Evolutionary conservation across 2,113 vertebrate species (phyloP).

Genomic region (Nesoenas mayeri): DNA sequence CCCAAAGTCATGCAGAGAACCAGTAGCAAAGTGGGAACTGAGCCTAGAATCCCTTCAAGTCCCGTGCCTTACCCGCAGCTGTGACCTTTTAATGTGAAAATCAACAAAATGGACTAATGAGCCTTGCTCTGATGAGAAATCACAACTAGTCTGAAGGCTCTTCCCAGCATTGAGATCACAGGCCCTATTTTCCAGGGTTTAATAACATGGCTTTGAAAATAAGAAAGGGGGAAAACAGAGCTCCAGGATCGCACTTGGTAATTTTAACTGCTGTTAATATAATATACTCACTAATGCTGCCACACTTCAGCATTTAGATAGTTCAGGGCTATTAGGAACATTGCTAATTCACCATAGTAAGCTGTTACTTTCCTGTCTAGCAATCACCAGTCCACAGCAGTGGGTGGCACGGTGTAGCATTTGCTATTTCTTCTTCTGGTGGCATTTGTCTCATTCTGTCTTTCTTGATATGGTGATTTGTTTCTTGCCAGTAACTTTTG

Average conservation of each 20-base stretch:
- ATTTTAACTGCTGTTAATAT: slow-evolving; percentile 34
- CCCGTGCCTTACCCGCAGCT: not conserved
- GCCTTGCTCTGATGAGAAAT: slow-evolving; percentile 1
- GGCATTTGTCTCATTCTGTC: slow-evolving; percentile 19
- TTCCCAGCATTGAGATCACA: slow-evolving; percentile 11
- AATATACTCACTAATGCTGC: slow-evolving; percentile 15
- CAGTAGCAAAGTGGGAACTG: slow-evolving; percentile 18
- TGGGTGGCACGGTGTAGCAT: not conserved
- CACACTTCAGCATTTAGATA: slow-evolving; percentile 6
- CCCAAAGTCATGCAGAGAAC: not conserved
- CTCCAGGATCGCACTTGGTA: slow-evolving; percentile 1
- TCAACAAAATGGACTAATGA: not conserved
- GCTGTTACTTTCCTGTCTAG: slow-evolving; percentile 26
- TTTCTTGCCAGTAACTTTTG: slow-evolving; percentile 40
- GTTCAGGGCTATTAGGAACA: slow-evolving; percentile 42
- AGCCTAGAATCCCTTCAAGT: slow-evolving; percentile 22
- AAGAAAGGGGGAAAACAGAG: not conserved
- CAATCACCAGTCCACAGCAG: not conserved
- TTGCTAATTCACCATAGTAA: slow-evolving; percentile 23
- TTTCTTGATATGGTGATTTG: slow-evolving; percentile 17
- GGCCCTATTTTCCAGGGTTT: not conserved
- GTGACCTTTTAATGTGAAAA: not conserved
- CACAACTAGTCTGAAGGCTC: not conserved
- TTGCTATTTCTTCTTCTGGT: slow-evolving; percentile 14
- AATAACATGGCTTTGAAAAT: slow-evolving; percentile 1